Percentiles rank a stretch among this genome's conserved stretches.
phyloP scores from a whole-genome alignment of 1,140 invertebrate genomes.

The Whitmania pigra region DNA sequence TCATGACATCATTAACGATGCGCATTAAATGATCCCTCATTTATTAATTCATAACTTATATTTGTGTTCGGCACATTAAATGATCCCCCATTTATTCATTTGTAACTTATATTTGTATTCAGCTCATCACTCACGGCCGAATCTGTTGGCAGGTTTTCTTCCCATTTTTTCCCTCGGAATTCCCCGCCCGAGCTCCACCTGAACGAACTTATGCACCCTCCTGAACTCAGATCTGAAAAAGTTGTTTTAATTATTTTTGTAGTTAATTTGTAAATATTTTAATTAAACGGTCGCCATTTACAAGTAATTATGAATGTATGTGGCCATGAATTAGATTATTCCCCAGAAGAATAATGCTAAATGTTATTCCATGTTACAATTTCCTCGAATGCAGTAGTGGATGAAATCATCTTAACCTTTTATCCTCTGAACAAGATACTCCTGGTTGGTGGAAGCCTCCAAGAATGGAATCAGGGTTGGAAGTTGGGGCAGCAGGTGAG shows the following conservation, averaged over 20 bases:
- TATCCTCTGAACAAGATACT: constrained; percentile 65
- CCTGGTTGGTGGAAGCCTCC: constrained; percentile 64
- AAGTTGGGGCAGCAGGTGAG: constrained; percentile 54
- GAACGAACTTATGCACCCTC: constrained; percentile 66
- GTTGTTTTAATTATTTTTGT: not conserved
- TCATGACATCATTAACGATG: not conserved
- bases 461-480: constrained; percentile 60
- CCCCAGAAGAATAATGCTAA: too few relatives aligned
- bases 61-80: constrained; percentile 19
- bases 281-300: too few relatives aligned
- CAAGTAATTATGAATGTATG: too few relatives aligned
- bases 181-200: constrained; percentile 63
- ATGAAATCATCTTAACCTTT: constrained; percentile 39
- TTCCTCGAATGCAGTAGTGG: too few relatives aligned
- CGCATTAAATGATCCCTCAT: too few relatives aligned
- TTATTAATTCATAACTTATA: not conserved
- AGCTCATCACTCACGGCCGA: constrained; percentile 50
- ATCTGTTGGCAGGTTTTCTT: constrained; percentile 64
- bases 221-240: constrained; percentile 53
- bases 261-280: too few relatives aligned
- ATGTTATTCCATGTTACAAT: too few relatives aligned
- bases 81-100: not conserved
- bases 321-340: too few relatives aligned
- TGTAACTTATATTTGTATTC: constrained; percentile 6
- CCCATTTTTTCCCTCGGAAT: constrained; percentile 62